These are phyloP conservation scores for Apodemia duryi DNA, from an alignment of 2,888 invertebrate species.

Conservation along the genomic window DNA sequence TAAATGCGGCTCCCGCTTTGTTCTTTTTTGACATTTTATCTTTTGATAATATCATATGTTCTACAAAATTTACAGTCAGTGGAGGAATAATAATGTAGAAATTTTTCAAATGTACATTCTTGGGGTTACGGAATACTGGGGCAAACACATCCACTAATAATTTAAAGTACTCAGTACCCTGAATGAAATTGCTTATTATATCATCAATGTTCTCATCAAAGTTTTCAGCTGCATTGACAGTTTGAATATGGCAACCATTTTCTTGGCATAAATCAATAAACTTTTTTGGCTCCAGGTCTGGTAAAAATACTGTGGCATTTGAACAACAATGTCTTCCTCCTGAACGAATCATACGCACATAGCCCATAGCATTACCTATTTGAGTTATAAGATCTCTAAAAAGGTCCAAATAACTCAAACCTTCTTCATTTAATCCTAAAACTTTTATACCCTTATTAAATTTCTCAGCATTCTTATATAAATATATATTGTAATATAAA, in stretches of 20 bases:
- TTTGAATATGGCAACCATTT: slow-evolving; percentile 78
- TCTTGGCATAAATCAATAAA: slow-evolving; percentile 83
- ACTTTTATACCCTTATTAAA: slow-evolving; percentile 95
- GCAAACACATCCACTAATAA: slow-evolving; percentile 95
- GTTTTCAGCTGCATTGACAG: slow-evolving; percentile 83
- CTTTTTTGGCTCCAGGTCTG: slow-evolving; percentile 82
- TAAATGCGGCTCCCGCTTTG: slow-evolving; percentile 92
- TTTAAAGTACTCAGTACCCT: slow-evolving; percentile 93
- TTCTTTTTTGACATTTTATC: slow-evolving; percentile 96
- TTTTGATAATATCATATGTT: slow-evolving; percentile 94
- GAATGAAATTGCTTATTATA: slow-evolving; percentile 90
- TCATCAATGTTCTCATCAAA: slow-evolving; percentile 88
- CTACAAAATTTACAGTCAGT: slow-evolving; percentile 95
- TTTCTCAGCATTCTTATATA: slow-evolving; percentile 94
- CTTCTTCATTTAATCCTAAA: slow-evolving; percentile 89
- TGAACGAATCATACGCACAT: slow-evolving; percentile 94
- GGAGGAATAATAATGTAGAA: slow-evolving; percentile 97
- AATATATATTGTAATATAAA: slow-evolving; percentile 81
- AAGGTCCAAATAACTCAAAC: slow-evolving; percentile 93
- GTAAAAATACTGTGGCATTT: slow-evolving; percentile 93
- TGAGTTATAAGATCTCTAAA: slow-evolving; percentile 95
- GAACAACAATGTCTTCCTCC: slow-evolving; percentile 96
- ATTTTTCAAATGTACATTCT: slow-evolving; percentile 92
- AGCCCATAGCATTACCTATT: slow-evolving; percentile 98
- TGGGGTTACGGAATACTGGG: slow-evolving; percentile 90